Base-by-base conservation (phyloP, 2,113 vertebrate species). In the Eleginops maclovinus region DNA sequence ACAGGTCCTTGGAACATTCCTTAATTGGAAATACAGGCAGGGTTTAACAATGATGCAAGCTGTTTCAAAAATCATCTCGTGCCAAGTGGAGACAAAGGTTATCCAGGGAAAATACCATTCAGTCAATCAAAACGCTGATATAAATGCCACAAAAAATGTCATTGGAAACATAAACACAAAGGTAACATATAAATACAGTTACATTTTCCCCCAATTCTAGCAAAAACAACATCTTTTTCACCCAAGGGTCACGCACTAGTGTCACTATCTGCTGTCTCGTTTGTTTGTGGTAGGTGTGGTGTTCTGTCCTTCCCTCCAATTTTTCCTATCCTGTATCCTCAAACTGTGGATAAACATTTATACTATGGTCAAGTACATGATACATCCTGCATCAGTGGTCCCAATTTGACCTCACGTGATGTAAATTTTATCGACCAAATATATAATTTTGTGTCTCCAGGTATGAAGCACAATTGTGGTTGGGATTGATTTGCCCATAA, bases 241-340 rank as follows among this genome's bases (percentile, higher is more conserved):
- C 14, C 21, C 0, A 56, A 59, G 6, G 12, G 4, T 31, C 28
- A 61, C 13, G 47, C 16, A 0, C 2, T 12, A 1, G 56, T 58
- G 70, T 76, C 24, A 17, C 28, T 36, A 16, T 71, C 5, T 70
- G 49, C 3, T 3, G 40, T 24, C 6, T 26, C 44, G 58, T 86
- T 87, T 91, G 77, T 88, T 70, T 77, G 22, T 6, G 19, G 6
- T 66, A 62, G 76, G 80, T 49, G 87, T 40, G 43, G 74, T 65
- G 47, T 54, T 59, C 46, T 78, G 50, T 54, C 0, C 40, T 43
- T 16, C 14, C 15, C 49, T 51, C 44, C 41, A 12, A n/a, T 75
- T 58, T 69, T 86, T 86, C 72, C 74, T 63, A 53, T 44, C 26
- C 51, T 19, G 40, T 75, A 65, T 85, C 89, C 71, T 87, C 54